Evolutionary conservation across 2,797 vertebrate species (phyloP).

Genomic region (Peromyscus eremicus): DNA sequence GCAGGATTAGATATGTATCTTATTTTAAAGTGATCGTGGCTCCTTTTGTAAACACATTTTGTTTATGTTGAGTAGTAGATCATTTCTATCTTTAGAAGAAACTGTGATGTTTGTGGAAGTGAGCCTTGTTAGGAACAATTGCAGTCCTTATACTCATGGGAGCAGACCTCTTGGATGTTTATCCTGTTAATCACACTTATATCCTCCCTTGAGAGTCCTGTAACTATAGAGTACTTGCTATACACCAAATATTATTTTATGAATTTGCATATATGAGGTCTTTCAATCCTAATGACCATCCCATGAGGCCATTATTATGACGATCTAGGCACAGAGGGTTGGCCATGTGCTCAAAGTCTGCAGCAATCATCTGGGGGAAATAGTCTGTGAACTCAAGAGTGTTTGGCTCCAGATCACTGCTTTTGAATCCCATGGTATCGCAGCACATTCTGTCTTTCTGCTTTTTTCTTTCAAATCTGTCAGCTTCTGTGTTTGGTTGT

Average conservation of each 20-base stretch:
- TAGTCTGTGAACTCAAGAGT: neutral
- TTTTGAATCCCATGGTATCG: neutral
- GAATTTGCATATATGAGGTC: neutral
- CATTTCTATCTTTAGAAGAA: conserved; percentile 15
- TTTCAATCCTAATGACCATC: neutral
- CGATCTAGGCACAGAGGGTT: neutral
- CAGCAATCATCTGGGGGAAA: neutral
- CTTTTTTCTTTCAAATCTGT: neutral
- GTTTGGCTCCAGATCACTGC: neutral
- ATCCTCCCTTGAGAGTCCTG: neutral
- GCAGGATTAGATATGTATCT: neutral
- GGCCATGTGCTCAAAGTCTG: neutral
- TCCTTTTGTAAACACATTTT: neutral
- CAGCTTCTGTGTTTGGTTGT: neutral
- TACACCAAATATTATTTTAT: neutral
- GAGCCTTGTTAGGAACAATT: neutral
- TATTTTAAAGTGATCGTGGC: neutral
- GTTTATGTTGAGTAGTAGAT: neutral
- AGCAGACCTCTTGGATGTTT: neutral
- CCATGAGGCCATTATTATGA: neutral
- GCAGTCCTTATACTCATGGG: neutral
- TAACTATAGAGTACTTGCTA: neutral
- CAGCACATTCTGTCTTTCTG: neutral
- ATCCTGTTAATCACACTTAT: neutral
- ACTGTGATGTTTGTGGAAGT: neutral